Conservation (phyloP, 2,888 invertebrate genomes). For the Caenorhabditis wallacei region DNA sequence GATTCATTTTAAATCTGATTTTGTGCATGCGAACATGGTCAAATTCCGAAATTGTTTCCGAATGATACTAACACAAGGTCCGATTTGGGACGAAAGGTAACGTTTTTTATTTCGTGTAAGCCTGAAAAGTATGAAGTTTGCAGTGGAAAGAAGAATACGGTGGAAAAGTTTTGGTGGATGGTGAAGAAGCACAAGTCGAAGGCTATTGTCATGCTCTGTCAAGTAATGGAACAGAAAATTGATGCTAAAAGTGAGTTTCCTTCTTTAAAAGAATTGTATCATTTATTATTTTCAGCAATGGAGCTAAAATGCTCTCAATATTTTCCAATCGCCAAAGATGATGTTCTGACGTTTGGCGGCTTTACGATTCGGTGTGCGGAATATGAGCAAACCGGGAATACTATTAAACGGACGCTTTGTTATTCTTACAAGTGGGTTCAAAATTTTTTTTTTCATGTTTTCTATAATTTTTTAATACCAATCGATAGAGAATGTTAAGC, state of each 20-base stretch:
- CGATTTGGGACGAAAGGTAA: neutral
- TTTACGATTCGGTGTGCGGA: neutral
- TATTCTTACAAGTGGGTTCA: neutral
- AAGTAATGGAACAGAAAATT: neutral
- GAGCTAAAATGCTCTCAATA: constrained; percentile 11
- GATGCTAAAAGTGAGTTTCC: neutral
- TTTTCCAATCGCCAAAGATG: neutral
- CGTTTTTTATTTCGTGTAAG: no score
- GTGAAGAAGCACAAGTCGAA: neutral
- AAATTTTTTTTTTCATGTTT: no score
- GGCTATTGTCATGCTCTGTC: constrained; percentile 6
- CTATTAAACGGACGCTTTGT: neutral
- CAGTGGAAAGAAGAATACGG: neutral
- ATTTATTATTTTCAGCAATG: no score
- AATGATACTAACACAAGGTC: neutral
- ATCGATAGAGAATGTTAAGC: no score
- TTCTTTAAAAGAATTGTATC: no score
- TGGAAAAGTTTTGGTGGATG: constrained; percentile 12
- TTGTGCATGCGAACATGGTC: neutral
- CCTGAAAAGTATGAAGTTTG: no score
- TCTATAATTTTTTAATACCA: no score
- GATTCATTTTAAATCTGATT: neutral
- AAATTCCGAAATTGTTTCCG: no score
- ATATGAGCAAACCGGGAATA: neutral
- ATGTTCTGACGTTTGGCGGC: neutral